Percentiles rank a stretch among this genome's conserved stretches.
Conservation (phyloP, 2,797 vertebrate species). For the Protonibea diacanthus region DNA sequence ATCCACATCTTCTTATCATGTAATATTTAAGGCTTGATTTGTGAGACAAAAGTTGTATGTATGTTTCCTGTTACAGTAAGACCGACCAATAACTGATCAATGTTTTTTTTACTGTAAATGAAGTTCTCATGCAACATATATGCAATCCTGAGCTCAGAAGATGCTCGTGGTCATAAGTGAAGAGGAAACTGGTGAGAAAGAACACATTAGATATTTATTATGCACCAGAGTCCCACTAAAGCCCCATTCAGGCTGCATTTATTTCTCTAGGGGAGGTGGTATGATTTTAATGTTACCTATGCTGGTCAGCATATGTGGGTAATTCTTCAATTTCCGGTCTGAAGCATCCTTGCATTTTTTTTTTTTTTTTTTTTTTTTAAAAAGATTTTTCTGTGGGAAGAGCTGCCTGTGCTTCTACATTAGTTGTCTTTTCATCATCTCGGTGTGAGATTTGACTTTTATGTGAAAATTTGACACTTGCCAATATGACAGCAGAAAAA, state of each 20-base stretch:
- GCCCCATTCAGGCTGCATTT: neutral
- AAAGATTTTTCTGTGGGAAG: too few species aligned
- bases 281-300: neutral
- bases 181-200: neutral
- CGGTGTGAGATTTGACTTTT: too few species aligned
- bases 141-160: neutral
- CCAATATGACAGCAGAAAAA: too few species aligned
- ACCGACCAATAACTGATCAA: too few species aligned
- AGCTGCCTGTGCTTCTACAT: neutral
- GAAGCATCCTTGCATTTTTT: neutral
- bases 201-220: neutral
- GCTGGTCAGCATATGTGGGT: neutral
- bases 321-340: neutral
- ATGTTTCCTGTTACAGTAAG: too few species aligned
- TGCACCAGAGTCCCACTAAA: neutral
- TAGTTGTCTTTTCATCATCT: neutral
- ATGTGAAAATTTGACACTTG: too few species aligned
- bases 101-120: too few species aligned
- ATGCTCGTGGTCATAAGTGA: neutral
- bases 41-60: too few species aligned
- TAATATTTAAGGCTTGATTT: too few species aligned
- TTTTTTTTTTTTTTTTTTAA: too few species aligned
- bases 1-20: neutral
- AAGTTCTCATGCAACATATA: neutral
- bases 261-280: neutral